Conservation (phyloP, 2,888 invertebrate genomes). For the Erynnis tages region DNA sequence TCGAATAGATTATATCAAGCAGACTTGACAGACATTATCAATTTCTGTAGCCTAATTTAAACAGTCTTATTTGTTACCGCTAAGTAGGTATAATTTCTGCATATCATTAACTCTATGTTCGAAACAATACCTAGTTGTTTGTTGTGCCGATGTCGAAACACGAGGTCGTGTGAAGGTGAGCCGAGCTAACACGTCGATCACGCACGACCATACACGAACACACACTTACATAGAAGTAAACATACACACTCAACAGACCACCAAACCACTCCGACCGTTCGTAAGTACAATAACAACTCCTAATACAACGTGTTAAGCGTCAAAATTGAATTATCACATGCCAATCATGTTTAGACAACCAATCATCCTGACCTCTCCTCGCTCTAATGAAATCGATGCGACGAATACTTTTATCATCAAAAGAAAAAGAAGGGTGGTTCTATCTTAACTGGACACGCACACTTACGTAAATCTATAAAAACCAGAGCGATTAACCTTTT, state of each 20-base stretch:
- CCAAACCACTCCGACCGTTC: background rate
- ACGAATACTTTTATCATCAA: background rate
- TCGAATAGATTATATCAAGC: too few relatives aligned
- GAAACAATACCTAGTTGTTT: conserved; percentile 71
- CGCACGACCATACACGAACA: conserved; percentile 37
- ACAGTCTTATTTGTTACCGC: too few relatives aligned
- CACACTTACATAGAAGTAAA: background rate
- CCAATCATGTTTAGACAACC: conserved; percentile 33
- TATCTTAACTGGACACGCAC: background rate
- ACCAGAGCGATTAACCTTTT: background rate
- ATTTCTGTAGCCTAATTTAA: too few relatives aligned
- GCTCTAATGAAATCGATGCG: background rate
- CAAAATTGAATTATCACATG: conserved; percentile 35
- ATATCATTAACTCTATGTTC: conserved; percentile 5
- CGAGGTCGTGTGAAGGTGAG: conserved; percentile 80
- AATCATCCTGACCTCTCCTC: background rate
- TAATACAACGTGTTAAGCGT: conserved; percentile 1
- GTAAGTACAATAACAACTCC: conserved; percentile 12
- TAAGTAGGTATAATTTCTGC: too few relatives aligned
- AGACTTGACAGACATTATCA: too few relatives aligned
- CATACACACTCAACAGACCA: background rate
- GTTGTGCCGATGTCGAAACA: conserved; percentile 62
- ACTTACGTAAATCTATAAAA: background rate
- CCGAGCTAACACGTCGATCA: conserved; percentile 69
- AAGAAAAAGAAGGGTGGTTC: background rate